phyloP scores from a whole-genome alignment of 2,113 vertebrate species.

The Cryptomyrus ogoouensis region DNA sequence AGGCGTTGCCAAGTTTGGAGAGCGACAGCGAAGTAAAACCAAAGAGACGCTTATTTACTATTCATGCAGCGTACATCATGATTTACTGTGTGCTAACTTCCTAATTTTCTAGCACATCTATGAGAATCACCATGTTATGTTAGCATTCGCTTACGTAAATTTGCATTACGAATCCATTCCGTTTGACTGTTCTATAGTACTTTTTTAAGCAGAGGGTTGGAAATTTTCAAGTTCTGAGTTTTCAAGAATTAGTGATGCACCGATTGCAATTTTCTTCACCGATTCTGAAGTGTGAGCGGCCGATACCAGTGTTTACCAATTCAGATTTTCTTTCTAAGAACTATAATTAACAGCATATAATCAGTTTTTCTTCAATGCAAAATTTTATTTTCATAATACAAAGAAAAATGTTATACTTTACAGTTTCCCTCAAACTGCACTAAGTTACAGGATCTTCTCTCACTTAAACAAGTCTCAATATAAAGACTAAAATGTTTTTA shows the following conservation, averaged over 20 bases:
- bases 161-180: not conserved
- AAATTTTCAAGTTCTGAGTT: not conserved
- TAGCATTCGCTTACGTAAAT: not conserved
- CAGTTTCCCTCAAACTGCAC: too few species aligned
- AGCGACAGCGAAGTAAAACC: not conserved
- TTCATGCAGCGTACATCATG: not conserved
- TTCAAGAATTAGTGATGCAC: not conserved
- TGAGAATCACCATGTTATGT: not conserved
- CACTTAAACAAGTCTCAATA: too few species aligned
- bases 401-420: too few species aligned
- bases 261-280: too few species aligned
- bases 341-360: too few species aligned
- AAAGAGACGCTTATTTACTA: not conserved
- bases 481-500: too few species aligned
- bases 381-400: too few species aligned
- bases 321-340: too few species aligned
- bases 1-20: not conserved
- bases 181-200: not conserved
- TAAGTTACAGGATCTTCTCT: too few species aligned
- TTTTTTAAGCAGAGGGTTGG: not conserved
- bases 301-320: too few species aligned
- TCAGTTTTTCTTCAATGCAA: too few species aligned
- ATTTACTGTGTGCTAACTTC: not conserved
- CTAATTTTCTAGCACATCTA: not conserved
- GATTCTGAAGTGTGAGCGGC: too few species aligned